Conservation (phyloP, 2,888 invertebrate species). For the Lasioglossum lativentre region DNA sequence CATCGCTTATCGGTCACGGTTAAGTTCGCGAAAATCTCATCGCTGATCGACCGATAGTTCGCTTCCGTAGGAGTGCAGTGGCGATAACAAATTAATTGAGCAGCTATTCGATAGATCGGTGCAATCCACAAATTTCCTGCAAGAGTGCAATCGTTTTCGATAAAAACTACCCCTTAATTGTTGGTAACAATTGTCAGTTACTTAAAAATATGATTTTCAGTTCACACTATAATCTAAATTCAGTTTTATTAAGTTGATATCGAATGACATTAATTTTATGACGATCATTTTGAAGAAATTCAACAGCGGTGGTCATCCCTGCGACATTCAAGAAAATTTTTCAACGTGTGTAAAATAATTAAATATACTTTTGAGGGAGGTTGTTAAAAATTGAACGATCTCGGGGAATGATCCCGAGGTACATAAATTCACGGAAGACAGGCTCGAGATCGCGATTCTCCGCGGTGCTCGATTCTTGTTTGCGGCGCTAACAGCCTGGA, state of each 20-base stretch:
- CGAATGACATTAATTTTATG: not conserved
- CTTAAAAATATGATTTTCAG: no score
- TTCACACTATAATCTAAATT: not conserved
- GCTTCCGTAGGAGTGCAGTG: not conserved
- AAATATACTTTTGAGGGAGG: no score
- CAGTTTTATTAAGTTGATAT: not conserved
- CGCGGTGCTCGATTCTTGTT: slow-evolving; percentile 43
- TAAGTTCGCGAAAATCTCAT: slow-evolving; percentile 33
- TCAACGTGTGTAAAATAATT: no score
- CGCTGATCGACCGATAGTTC: slow-evolving; percentile 23
- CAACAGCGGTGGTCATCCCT: no score
- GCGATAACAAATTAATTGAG: not conserved
- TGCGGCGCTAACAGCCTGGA: slow-evolving; percentile 38
- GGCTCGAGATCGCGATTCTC: slow-evolving; percentile 2
- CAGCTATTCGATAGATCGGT: not conserved
- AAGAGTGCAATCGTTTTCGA: not conserved
- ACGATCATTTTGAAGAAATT: no score
- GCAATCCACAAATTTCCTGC: not conserved
- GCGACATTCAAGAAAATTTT: no score
- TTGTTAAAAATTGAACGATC: no score
- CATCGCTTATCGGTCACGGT: slow-evolving; percentile 61
- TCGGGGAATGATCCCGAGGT: not conserved
- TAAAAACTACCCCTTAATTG: not conserved
- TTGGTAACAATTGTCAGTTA: not conserved
- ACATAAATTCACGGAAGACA: not conserved